phyloP scores from a whole-genome alignment of 2,888 invertebrate species.

The Crioceris asparagi region DNA sequence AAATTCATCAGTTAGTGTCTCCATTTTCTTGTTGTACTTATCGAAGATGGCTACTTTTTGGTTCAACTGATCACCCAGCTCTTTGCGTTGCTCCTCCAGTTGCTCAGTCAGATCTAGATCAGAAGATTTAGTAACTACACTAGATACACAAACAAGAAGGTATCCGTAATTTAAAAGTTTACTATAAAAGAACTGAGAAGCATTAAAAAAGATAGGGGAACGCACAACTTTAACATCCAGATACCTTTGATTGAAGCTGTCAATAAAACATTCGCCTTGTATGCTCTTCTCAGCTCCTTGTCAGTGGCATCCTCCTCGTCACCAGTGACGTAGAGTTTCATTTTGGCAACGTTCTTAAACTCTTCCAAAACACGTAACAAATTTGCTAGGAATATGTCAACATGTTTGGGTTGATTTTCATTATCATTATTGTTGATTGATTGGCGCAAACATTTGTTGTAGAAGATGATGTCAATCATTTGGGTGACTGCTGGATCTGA shows the following conservation, averaged over 20 bases:
- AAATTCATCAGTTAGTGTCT: conserved; percentile 20
- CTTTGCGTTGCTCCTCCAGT: conserved; percentile 22
- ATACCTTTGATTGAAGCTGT: conserved; percentile 18
- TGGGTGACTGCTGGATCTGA: conserved; percentile 17
- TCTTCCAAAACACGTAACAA: conserved; percentile 12
- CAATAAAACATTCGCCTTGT: conserved; percentile 20
- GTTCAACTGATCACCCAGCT: conserved; percentile 23
- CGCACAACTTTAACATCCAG: no score
- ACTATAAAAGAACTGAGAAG: conserved; percentile 1
- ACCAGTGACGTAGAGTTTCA: conserved; percentile 21
- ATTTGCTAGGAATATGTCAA: conserved; percentile 9
- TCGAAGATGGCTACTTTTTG: conserved; percentile 21
- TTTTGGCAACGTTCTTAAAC: conserved; percentile 16
- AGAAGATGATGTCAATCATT: conserved; percentile 19
- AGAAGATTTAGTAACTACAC: neutral
- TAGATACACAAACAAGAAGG: neutral
- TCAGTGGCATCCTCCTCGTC: conserved; percentile 20
- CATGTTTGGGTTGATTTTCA: neutral
- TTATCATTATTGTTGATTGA: conserved; percentile 4
- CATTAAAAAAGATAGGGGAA: no score
- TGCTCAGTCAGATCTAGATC: conserved; percentile 23
- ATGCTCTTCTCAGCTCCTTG: conserved; percentile 21
- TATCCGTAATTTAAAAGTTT: neutral
- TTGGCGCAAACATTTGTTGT: conserved; percentile 18
- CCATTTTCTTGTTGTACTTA: conserved; percentile 21